A percentile compares a stretch with the other conserved stretches of the same genome.
Evolutionary conservation across 2,888 invertebrate species (phyloP).

Genomic region (Julus scandinavius): DNA sequence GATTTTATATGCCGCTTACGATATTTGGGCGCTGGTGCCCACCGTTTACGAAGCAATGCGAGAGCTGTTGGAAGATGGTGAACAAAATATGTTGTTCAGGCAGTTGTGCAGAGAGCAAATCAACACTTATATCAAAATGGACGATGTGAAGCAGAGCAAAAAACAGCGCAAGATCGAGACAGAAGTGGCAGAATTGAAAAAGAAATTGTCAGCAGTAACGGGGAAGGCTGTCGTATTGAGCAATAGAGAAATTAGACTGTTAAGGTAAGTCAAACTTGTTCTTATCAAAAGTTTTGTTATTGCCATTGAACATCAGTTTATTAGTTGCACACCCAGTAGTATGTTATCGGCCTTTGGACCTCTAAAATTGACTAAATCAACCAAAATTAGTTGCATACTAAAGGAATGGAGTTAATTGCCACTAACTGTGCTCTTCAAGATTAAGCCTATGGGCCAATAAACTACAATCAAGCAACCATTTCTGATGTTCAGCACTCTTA

Average conservation of each 20-base stretch:
- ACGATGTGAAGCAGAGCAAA: slow-evolving; percentile 86
- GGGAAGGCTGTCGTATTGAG: slow-evolving; percentile 83
- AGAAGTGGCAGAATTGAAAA: slow-evolving; percentile 86
- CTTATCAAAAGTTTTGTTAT: neutral
- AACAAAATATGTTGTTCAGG: slow-evolving; percentile 71
- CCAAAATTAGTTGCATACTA: too few relatives aligned
- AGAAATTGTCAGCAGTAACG: slow-evolving; percentile 75
- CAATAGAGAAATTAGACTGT: slow-evolving; percentile 87
- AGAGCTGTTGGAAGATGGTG: slow-evolving; percentile 28
- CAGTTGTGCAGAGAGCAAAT: slow-evolving; percentile 89
- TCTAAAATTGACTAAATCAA: too few relatives aligned
- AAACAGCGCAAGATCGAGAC: slow-evolving; percentile 90
- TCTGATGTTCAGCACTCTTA: neutral
- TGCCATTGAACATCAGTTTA: too few relatives aligned
- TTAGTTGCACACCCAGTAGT: too few relatives aligned
- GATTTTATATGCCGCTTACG: slow-evolving; percentile 90
- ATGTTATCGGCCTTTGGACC: too few relatives aligned
- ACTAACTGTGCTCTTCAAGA: too few relatives aligned
- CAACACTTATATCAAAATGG: slow-evolving; percentile 84
- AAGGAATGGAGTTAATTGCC: too few relatives aligned
- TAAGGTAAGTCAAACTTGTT: slow-evolving; percentile 70
- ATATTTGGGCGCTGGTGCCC: slow-evolving; percentile 86
- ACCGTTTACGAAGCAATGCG: slow-evolving; percentile 80
- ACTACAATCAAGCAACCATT: too few relatives aligned
- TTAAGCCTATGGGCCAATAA: too few relatives aligned